Evolutionary conservation across 2,797 vertebrate genomes (phyloP), one percentile per base, ranked within the genome.

Genomic region (Arctocebus calabarensis): DNA sequence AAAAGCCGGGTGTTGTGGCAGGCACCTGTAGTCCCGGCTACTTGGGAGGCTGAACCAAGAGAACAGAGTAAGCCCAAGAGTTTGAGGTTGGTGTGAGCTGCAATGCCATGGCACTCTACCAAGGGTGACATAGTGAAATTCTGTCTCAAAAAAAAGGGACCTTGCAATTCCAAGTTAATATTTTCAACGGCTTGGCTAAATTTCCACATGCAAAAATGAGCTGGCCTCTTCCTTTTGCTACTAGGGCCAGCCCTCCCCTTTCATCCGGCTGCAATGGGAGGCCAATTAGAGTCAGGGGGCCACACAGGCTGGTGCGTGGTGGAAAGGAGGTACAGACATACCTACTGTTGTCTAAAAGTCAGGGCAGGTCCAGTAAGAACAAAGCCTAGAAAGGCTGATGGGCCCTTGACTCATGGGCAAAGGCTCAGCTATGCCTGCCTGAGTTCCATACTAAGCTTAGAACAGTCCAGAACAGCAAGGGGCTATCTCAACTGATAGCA

Each of bases 391-490:
- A n/a, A 52, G 40, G 19, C 32, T 25, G 25, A 7, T 13, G 14
- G 48, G 48, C 48, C 48, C 48, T 16, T 52, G 20, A 13, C 45
- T 32, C 27, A 4, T 0, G 1, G 22, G 29, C 0, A 1, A 74
- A 59, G 40, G 48, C 40, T 68, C 5, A 22, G 83, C 37, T 22
- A 13, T 2, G 40, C 12, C 52, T 2, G 43, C 75, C n/a, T 1
- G n/a, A 57, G 29, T 20, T 43, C 57, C 66, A 68, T 19, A 20
- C 68, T 5, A 23, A 52, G 48, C 64, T 73, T 2, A 34, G 34
- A 87, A 70, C 34, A 74, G 84, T 71, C 85, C 75, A 88, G 48
- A 75, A 75, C 12, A 57, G 43, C 78, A 9, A 71, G n/a, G 27
- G 23, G 71, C 64, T 37, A 11, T 66, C 70, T 71, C 64, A n/a